Evolutionary conservation across 2,888 invertebrate genomes (phyloP), one percentile per base, ranked within the genome.

Genomic region (Cancer borealis): DNA sequence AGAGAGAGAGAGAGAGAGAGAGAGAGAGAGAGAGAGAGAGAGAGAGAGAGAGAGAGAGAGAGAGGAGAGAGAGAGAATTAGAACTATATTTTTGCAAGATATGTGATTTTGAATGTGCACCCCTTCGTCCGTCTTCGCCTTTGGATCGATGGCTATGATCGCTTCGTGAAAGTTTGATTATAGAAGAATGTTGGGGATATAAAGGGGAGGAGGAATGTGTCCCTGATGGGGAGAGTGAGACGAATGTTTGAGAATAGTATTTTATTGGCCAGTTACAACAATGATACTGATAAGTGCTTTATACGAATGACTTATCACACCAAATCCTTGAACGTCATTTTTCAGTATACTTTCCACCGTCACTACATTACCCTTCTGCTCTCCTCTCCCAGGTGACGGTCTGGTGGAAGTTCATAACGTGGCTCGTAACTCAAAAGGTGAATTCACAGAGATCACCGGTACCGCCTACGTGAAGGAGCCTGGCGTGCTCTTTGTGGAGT

Each of bases 351-450:
- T 73, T 73, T 26, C 8, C 17, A 60, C 26, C 26, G 2, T 73
- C 3, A n/a, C 8, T 73, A n/a, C 26, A n/a, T 26, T n/a, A 73
- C 66, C 30, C 26, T 8, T 66, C 26, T 89, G 21, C 30, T 46
- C 17, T 47, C 47, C 0, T 14, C 84, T 54, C 30, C 3, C 92
- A 94, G 92, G 92, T 60, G 92, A 87, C 5, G 94, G 94, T 0
- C 45, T 49, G n/a, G 94, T 94, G 39, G 92, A 90, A 47, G 94
- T 94, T 8, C 90, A 94, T 90, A 92, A 94, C 92, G 54, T 90
- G 10, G 94, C 94, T 39, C 60, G 94, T 26, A 84, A 8, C 3
- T 0, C 8, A 0, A 5, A 17, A 0, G 92, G 92, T 0, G 45
- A 30, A 6, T 84, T 60, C 45, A 90, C 90, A 0, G 92, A 92